Conservation (phyloP, 64 coral and sea anemone genomes). For the Dendronephthya gigantea region DNA sequence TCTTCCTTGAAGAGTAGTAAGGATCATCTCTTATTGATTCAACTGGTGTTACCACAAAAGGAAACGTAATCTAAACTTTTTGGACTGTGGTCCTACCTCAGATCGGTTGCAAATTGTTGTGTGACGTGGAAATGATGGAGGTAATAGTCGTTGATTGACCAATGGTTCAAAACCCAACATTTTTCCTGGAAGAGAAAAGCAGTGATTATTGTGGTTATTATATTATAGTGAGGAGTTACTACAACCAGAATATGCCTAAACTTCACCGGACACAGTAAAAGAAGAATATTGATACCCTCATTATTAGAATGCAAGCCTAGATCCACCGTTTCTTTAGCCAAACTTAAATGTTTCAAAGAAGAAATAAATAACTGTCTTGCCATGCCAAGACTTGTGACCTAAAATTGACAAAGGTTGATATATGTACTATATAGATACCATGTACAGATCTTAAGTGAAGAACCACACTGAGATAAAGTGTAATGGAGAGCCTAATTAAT, state of each 20-base stretch:
- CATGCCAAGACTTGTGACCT: background rate
- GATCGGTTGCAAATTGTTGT: slow-evolving; percentile 62
- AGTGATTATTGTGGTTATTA: no score
- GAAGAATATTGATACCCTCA: background rate
- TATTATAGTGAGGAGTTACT: no score
- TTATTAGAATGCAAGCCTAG: background rate
- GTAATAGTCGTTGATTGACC: slow-evolving; percentile 81
- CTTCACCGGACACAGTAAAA: background rate
- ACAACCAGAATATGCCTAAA: no score
- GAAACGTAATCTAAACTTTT: no score
- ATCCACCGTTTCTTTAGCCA: background rate
- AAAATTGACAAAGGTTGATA: background rate
- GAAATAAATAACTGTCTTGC: background rate
- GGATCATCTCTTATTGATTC: no score
- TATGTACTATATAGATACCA: no score
- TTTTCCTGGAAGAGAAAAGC: slow-evolving; percentile 21
- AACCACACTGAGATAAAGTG: no score
- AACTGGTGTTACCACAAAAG: no score
- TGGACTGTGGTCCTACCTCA: slow-evolving; percentile 31
- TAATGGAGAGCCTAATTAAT: no score
- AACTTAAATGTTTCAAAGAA: background rate
- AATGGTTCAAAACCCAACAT: slow-evolving; percentile 97
- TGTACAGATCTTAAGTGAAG: no score
- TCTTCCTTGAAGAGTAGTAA: no score
- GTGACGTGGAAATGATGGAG: slow-evolving; percentile 88